phyloP scores from a whole-genome alignment of 1,140 invertebrate genomes.

The Platyscapa corneri region DNA sequence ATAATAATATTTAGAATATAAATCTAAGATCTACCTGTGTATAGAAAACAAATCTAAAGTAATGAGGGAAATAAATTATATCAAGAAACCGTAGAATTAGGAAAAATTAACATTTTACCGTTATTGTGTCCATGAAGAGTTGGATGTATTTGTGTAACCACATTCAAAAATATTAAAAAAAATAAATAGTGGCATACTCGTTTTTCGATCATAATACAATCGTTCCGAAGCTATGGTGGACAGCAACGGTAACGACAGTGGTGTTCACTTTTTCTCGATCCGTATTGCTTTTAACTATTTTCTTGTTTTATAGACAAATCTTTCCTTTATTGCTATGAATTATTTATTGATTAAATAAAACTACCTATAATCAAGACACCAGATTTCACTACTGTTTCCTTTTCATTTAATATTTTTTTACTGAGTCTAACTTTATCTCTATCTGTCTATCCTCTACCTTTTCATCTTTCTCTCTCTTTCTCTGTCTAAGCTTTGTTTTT shows the following conservation, averaged over 20 bases:
- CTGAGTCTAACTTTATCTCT: no score
- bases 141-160: slow-evolving; percentile 67
- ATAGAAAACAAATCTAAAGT: no score
- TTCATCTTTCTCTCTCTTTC: neutral
- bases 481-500: slow-evolving; percentile 52
- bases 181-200: slow-evolving; percentile 69
- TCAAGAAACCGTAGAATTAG: no score
- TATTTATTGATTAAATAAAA: neutral
- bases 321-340: neutral
- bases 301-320: neutral
- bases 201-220: slow-evolving; percentile 69
- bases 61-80: neutral
- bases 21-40: no score
- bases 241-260: neutral
- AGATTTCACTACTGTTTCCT: no score
- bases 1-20: no score
- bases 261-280: neutral
- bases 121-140: slow-evolving; percentile 72
- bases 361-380: no score
- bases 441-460: no score
- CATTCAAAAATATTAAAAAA: slow-evolving; percentile 68
- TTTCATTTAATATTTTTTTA: no score
- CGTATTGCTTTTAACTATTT: neutral
- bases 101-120: slow-evolving; percentile 61
- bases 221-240: neutral